A percentile compares a stretch with the other conserved stretches of the same genome.
These are phyloP conservation scores for Centroberyx gerrardi DNA, from an alignment of 2,797 vertebrate genomes.

Conservation along the genomic window DNA sequence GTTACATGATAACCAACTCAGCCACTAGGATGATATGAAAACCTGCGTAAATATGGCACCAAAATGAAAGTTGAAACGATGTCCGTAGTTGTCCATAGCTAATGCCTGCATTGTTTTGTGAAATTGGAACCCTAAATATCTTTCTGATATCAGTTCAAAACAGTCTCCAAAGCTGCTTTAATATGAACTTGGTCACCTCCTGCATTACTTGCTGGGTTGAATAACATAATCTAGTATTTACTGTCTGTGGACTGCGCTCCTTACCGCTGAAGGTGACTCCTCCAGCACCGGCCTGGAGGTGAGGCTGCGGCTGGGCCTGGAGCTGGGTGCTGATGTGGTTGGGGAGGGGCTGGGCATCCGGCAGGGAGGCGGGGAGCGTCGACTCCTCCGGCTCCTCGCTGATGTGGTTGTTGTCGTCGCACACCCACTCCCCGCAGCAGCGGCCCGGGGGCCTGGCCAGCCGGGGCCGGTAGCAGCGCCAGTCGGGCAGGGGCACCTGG, in stretches of 20 bases:
- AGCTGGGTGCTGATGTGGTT: constrained; percentile 80
- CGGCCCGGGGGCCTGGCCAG: constrained; percentile 56
- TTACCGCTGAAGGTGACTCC: constrained; percentile 70
- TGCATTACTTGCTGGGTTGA: not conserved
- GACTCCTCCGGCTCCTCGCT: constrained; percentile 70
- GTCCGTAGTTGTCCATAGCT: no score
- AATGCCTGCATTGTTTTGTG: no score
- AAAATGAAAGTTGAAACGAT: no score
- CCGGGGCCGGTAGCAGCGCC: constrained; percentile 73
- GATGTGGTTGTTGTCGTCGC: constrained; percentile 82
- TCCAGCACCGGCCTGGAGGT: constrained; percentile 31
- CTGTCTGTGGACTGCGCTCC: not conserved
- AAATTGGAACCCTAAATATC: no score
- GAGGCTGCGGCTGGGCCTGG: constrained; percentile 31
- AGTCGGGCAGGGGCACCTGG: constrained; percentile 74
- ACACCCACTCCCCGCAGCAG: constrained; percentile 85
- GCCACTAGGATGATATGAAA: no score
- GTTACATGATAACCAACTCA: no score
- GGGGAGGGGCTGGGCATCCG: constrained; percentile 42
- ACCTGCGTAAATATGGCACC: no score
- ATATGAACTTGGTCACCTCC: not conserved
- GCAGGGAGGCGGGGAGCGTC: constrained; percentile 26
- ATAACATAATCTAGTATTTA: not conserved
- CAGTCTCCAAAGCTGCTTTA: no score
- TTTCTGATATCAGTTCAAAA: no score